Evolutionary conservation across 2,113 vertebrate genomes (phyloP), one percentile per base, ranked within the genome.

Genomic region (Zosterops pallidus): DNA sequence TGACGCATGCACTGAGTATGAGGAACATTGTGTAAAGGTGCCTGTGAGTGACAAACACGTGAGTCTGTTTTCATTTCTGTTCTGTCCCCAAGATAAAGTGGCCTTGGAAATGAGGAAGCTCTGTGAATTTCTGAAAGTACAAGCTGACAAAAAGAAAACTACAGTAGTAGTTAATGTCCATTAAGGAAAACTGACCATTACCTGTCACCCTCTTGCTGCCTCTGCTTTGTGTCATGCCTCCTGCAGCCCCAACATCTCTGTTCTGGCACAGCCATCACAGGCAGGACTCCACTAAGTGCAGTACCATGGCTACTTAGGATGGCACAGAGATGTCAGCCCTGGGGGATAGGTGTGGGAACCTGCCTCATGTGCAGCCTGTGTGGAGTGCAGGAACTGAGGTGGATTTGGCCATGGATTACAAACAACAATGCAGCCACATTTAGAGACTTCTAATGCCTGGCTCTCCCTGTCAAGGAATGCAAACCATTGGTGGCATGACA

Each of bases 151-250:
- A 81, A 81, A 56, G 50, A 33, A 72, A 72, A 37, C 9, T 3
- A 1, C 1, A 0, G 18, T 15, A 39, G 37, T 39, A 39, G 10
- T 39, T 39, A 39, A 39, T 39, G 50, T 47, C 5, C 16, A 0
- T 53, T 49, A 41, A 28, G 49, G 75, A 89, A 79, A 91, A 56
- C 28, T 23, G 65, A 65, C 15, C 4, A 17, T 39, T 82, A 11
- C 1, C 0, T 13, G 39, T 55, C 47, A 67, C 42, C 10, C 5
- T 39, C 60, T 78, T 2, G 1, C 39, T 68, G 46, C 9, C 29
- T 8, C 46, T 1, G 2, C 42, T 42, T 39, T 85, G 56, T 82
- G 56, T 18, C 8, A 0, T 25, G 35, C 12, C 25, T 75, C 15
- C 52, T 3, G 2, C 4, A 17, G 79, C 80, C 33, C 33, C 2